Evolutionary conservation across 37 sponge, comb jelly and placozoan species (phyloP).

Genomic region (Mnemiopsis leidyi): DNA sequence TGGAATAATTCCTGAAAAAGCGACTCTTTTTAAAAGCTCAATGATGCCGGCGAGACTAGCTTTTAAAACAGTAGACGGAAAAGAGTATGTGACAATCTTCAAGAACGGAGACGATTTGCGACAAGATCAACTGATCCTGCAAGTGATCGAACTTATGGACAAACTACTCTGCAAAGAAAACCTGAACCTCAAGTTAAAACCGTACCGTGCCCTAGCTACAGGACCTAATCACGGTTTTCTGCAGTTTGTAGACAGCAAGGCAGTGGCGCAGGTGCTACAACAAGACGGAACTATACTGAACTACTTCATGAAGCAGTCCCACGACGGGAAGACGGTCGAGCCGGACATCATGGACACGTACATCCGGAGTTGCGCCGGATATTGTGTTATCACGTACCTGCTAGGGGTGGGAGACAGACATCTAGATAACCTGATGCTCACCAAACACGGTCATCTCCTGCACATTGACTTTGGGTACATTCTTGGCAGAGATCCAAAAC

Average conservation of each 20-base stretch:
- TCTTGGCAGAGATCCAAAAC: slow-evolving; percentile 93
- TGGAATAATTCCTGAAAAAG: slow-evolving; percentile 72
- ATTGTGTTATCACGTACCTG: slow-evolving; percentile 95
- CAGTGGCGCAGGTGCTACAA: slow-evolving; percentile 84
- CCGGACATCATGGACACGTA: slow-evolving; percentile 98
- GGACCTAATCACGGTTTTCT: slow-evolving; percentile 79
- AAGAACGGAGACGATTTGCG: slow-evolving; percentile 94
- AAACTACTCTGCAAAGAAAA: slow-evolving; percentile 86
- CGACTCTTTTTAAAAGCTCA: slow-evolving; percentile 87
- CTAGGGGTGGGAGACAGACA: slow-evolving; percentile 96
- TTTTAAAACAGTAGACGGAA: slow-evolving; percentile 74
- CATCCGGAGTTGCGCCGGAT: slow-evolving; percentile 95
- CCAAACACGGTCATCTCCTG: slow-evolving; percentile 79
- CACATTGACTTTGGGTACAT: slow-evolving; percentile 99
- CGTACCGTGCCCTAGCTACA: slow-evolving; percentile 89
- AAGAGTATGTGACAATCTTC: slow-evolving; percentile 87
- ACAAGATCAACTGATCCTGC: slow-evolving; percentile 97
- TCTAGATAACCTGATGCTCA: slow-evolving; percentile 94
- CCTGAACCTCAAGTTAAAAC: slow-evolving; percentile 96
- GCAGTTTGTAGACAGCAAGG: slow-evolving; percentile 74
- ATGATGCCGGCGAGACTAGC: slow-evolving; percentile 80
- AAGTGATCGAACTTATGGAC: slow-evolving; percentile 94
- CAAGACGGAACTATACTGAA: slow-evolving; percentile 82
- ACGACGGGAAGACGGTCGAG: not conserved
- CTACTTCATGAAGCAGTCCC: slow-evolving; percentile 54